Conservation (phyloP, 2,113 vertebrate species). For the Trinectes maculatus region DNA sequence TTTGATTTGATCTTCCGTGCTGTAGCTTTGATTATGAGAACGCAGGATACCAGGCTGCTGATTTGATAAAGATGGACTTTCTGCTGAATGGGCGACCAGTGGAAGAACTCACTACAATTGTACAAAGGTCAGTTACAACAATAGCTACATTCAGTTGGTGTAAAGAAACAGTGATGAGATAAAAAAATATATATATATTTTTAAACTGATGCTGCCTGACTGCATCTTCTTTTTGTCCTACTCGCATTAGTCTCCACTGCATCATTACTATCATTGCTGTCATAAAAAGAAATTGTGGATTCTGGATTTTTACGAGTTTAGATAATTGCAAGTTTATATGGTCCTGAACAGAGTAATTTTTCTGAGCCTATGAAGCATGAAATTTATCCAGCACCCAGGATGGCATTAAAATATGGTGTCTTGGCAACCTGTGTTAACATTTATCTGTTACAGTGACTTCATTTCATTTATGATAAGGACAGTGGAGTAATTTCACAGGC, state of each 20-base stretch:
- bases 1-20: slow-evolving; percentile 9
- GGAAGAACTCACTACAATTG: slow-evolving; percentile 90
- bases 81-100: slow-evolving; percentile 90
- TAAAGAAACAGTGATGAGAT: neutral
- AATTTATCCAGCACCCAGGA: slow-evolving; percentile 37
- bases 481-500: slow-evolving; percentile 28
- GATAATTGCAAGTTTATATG: slow-evolving; percentile 38
- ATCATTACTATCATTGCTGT: slow-evolving; percentile 12
- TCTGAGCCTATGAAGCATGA: slow-evolving; percentile 32
- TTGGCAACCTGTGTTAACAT: slow-evolving; percentile 39
- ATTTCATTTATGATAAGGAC: slow-evolving; percentile 46
- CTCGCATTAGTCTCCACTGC: neutral
- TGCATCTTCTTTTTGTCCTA: neutral
- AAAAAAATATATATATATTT: neutral
- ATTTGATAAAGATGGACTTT: slow-evolving; percentile 94
- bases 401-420: slow-evolving; percentile 14
- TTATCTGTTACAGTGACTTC: slow-evolving; percentile 28
- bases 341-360: slow-evolving; percentile 26
- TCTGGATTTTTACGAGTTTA: slow-evolving; percentile 9
- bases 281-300: neutral
- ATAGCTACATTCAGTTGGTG: neutral
- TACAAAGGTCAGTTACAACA: slow-evolving; percentile 84
- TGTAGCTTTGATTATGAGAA: slow-evolving; percentile 97
- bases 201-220: neutral
- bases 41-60: slow-evolving; percentile 90